Conservation (phyloP, 2,113 vertebrate species). For the Sciurus niger region DNA sequence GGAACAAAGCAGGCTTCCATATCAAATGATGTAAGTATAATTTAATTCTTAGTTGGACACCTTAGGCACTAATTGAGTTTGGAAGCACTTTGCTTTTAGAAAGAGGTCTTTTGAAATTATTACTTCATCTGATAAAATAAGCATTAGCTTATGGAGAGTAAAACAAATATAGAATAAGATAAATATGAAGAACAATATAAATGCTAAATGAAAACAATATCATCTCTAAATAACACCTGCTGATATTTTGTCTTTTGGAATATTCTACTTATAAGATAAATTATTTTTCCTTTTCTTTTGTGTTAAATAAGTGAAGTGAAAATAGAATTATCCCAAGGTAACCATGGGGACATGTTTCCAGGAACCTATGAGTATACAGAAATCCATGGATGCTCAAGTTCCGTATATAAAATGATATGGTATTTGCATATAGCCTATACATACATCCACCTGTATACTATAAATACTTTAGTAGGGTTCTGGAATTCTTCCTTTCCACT, state of each 20-base stretch:
- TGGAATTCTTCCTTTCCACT: background rate
- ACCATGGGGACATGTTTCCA: background rate
- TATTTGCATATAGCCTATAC: background rate
- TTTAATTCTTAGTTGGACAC: conserved; percentile 60
- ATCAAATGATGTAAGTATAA: conserved; percentile 24
- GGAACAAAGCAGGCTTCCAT: conserved; percentile 43
- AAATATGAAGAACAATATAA: conserved; percentile 50
- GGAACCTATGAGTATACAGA: background rate
- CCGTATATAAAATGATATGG: background rate
- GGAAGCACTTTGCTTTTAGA: conserved; percentile 41
- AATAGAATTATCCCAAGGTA: background rate
- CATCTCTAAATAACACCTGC: background rate
- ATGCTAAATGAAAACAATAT: background rate
- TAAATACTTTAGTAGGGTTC: background rate
- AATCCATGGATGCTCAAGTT: background rate
- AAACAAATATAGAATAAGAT: conserved; percentile 44
- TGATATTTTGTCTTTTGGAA: conserved; percentile 41
- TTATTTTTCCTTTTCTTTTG: background rate
- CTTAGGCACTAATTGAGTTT: conserved; percentile 53
- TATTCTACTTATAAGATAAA: background rate
- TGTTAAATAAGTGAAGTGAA: conserved; percentile 34
- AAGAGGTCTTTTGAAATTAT: conserved; percentile 50
- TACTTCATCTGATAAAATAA: conserved; percentile 19
- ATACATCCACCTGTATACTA: background rate
- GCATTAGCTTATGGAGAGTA: background rate